phyloP scores from a whole-genome alignment of 2,113 vertebrate genomes.

The Hippocampus comes region DNA sequence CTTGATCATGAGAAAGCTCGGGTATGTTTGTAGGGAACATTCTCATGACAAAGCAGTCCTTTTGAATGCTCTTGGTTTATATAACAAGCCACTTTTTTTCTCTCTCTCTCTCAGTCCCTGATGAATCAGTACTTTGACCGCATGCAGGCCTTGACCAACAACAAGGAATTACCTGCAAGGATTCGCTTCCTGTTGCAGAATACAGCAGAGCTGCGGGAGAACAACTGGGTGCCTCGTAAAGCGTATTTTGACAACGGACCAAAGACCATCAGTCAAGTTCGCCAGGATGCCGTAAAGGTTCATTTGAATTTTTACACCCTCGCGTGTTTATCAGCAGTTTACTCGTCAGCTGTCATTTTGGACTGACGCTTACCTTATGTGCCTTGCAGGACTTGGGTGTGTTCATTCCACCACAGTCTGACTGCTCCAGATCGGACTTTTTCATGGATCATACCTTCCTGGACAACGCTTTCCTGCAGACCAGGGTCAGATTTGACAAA shows the following conservation, averaged over 20 bases:
- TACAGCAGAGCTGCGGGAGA: conserved; percentile 93
- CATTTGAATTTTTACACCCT: background rate
- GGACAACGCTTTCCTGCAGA: conserved; percentile 87
- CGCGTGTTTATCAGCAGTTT: background rate
- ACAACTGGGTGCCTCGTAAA: conserved; percentile 96
- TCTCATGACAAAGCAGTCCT: background rate
- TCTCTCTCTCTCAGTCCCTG: conserved; percentile 79
- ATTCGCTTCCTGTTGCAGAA: conserved; percentile 99
- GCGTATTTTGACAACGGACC: conserved; percentile 98
- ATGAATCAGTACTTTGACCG: conserved; percentile 99
- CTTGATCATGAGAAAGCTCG: conserved; percentile 97
- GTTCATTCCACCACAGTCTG: conserved; percentile 90
- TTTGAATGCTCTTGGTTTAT: background rate
- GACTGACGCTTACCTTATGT: background rate
- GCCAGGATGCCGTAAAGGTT: conserved; percentile 97
- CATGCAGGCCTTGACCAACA: conserved; percentile 93
- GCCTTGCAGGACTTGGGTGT: conserved; percentile 88
- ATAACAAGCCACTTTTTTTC: background rate
- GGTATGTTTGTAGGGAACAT: conserved; percentile 64
- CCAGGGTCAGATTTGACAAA: conserved; percentile 93
- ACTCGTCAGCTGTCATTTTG: background rate
- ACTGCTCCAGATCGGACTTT: conserved; percentile 91
- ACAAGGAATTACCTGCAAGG: conserved; percentile 97
- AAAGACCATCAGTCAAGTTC: conserved; percentile 99
- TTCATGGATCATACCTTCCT: conserved; percentile 95